These are phyloP conservation scores for Xiphydria camelus DNA, from an alignment of 2,888 invertebrate species.

Conservation along the genomic window DNA sequence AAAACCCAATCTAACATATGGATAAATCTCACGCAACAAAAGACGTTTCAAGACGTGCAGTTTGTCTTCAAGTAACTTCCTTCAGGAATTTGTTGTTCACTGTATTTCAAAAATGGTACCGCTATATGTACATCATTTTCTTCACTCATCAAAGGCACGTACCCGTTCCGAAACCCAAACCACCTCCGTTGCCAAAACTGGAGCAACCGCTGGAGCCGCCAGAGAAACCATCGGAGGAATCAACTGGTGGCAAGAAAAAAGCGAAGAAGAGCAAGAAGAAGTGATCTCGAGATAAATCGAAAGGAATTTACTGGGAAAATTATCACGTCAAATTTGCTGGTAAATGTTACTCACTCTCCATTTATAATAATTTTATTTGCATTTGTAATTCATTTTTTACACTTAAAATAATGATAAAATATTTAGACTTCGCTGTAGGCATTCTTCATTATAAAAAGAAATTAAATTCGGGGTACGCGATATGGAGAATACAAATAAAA, in stretches of 20 bases:
- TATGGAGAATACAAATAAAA: too few species aligned
- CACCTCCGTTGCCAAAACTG: constrained; percentile 18
- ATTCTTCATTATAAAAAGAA: too few species aligned
- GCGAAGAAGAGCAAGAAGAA: constrained; percentile 11
- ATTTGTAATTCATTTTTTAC: not conserved
- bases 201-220: not conserved
- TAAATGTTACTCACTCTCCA: not conserved
- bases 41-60: constrained; percentile 28
- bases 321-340: too few species aligned
- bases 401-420: not conserved
- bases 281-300: constrained; percentile 3
- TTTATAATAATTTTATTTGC: not conserved
- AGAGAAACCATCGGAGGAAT: not conserved
- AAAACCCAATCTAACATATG: constrained; percentile 34
- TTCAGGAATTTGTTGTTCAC: not conserved
- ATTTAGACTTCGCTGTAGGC: too few species aligned
- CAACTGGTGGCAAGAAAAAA: constrained; percentile 2
- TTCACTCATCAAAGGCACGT: constrained; percentile 14
- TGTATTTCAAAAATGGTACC: not conserved
- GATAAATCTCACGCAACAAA: constrained; percentile 30
- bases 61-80: constrained; percentile 38
- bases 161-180: constrained; percentile 21
- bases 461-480: too few species aligned
- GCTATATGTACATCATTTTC: too few species aligned
- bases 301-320: constrained; percentile 6